Evolutionary conservation across 2,888 invertebrate species (phyloP).

Genomic region (Archips crataeganus): DNA sequence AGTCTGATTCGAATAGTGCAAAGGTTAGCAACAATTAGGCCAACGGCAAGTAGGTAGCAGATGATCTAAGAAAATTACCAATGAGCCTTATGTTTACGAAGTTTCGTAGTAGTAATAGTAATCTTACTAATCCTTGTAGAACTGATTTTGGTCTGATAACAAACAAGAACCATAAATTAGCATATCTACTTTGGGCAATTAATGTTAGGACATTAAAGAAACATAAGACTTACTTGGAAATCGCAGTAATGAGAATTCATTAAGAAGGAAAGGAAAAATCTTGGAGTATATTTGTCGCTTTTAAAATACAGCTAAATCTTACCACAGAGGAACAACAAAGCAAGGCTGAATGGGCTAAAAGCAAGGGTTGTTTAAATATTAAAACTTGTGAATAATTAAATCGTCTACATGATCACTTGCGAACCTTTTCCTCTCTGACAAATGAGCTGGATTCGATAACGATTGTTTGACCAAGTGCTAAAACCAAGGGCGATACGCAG

Average conservation of each 20-base stretch:
- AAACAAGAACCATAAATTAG: too few species aligned
- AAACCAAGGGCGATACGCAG: conserved; percentile 63
- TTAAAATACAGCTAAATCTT: not conserved
- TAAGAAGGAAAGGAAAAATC: not conserved
- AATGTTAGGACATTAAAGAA: not conserved
- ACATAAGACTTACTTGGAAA: not conserved
- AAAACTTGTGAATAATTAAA: not conserved
- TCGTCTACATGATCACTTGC: conserved; percentile 4
- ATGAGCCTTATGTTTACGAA: not conserved
- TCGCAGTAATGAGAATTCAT: not conserved
- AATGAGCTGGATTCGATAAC: conserved; percentile 66
- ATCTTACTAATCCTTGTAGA: too few species aligned
- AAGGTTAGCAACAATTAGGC: not conserved
- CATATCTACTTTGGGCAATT: too few species aligned
- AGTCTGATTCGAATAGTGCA: conserved; percentile 11
- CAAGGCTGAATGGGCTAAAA: not conserved
- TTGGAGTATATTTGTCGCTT: not conserved
- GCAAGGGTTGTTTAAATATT: not conserved
- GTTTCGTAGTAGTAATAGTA: not conserved
- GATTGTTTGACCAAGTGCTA: conserved; percentile 72
- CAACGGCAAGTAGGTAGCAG: not conserved
- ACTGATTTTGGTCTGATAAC: too few species aligned
- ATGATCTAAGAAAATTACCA: not conserved
- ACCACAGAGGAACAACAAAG: not conserved
- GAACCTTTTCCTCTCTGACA: conserved; percentile 38